Evolutionary conservation across 1,140 invertebrate genomes (phyloP), one percentile per base, ranked within the genome.

Genomic region (Leptoteleia sp.): DNA sequence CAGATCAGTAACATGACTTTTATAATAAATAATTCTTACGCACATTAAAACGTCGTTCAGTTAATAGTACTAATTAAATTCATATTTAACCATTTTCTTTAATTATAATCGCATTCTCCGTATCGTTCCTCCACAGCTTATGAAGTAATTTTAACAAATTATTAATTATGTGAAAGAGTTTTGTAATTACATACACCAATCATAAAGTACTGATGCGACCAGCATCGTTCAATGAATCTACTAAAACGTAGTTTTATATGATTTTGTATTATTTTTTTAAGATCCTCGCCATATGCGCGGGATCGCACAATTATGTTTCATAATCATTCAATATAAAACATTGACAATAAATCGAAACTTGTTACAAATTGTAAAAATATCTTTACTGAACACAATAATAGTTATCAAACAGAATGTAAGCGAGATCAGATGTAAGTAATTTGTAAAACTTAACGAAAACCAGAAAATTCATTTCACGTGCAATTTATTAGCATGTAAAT

Each of bases 181-280:
- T 25, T 45, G 19, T 45, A 43, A 43, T 43, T 47, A 16, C 15
- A 22, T 15, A 13, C 13, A 13, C n/a, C 42, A 8, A 52, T 37
- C 37, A 37, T 22, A 37, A 52, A 22, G 29, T 54, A 38, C 19
- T 22, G 50, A 54, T 40, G 15, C 38, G 29, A 12, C 16, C 19
- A 29, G 31, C 12, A 13, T 42, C 3, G 11, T 13, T 29, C 6
- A 40, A 64, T 64, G 33, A 40, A 19, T 62, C 59, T 64, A 64
- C 59, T 64, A 64, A 50, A 64, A 64, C 59, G 59, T 64, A 64
- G 59, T 50, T 42, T 62, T 15, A 38, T 38, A 8, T 4, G 22
- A 54, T 37, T 8, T 15, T 38, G 11, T 38, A 25, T 37, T 38
- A 54, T 11, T 31, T 38, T 3, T 4, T 25, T 7, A 15, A 16